phyloP scores from a whole-genome alignment of 2,113 vertebrate genomes.

The Danionella cerebrum region DNA sequence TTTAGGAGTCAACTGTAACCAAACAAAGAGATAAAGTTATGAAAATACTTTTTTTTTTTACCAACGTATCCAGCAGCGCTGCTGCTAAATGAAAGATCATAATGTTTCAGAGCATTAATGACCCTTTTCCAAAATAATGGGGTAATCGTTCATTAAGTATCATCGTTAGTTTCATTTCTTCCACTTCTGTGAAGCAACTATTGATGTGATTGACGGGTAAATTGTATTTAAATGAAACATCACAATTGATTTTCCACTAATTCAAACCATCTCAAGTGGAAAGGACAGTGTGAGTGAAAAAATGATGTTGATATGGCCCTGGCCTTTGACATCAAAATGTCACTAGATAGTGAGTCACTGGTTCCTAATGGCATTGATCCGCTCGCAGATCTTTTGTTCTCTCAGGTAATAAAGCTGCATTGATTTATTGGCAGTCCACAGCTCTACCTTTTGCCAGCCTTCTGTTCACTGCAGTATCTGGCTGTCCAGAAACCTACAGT shows the following conservation, averaged over 20 bases:
- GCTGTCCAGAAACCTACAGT: slow-evolving; percentile 4
- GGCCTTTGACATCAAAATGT: slow-evolving; percentile 45
- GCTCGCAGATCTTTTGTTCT: slow-evolving; percentile 62
- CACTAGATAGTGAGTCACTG: slow-evolving; percentile 43
- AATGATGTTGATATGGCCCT: slow-evolving; percentile 53
- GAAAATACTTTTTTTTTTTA: no score
- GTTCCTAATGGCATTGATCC: slow-evolving; percentile 54
- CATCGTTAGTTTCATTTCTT: no score
- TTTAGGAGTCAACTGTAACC: no score
- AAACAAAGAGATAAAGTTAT: no score
- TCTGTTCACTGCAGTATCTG: slow-evolving; percentile 43
- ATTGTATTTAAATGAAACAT: slow-evolving; percentile 54
- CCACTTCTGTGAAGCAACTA: slow-evolving; percentile 23
- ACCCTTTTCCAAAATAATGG: no score
- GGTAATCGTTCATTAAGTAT: no score
- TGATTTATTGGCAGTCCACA: slow-evolving; percentile 63
- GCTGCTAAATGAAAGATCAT: no score
- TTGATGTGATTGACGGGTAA: slow-evolving; percentile 48
- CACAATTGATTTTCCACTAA: slow-evolving; percentile 58
- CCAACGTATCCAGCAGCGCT: no score
- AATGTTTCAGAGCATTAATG: no score
- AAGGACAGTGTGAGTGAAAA: slow-evolving; percentile 59
- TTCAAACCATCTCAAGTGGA: slow-evolving; percentile 53
- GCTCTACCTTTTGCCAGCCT: slow-evolving; percentile 56
- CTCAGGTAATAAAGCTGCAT: slow-evolving; percentile 68